phyloP scores from a whole-genome alignment of 2,888 invertebrate species.

The Eristalis tenax region DNA sequence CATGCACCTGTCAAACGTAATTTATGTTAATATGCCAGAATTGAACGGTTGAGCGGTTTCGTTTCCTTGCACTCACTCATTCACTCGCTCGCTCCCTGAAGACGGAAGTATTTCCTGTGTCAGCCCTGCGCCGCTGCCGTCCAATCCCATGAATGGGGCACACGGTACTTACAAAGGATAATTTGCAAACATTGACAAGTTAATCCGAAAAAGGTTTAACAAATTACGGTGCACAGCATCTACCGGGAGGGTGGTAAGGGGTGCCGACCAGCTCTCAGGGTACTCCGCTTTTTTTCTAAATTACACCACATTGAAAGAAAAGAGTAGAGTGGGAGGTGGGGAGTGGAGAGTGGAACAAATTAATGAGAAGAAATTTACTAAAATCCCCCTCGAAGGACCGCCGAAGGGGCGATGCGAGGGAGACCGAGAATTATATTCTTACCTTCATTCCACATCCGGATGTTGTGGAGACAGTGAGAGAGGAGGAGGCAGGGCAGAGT shows the following conservation, averaged over 20 bases:
- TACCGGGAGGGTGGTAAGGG: neutral
- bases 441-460: conserved; percentile 27
- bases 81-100: neutral
- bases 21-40: conserved; percentile 67
- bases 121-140: neutral
- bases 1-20: conserved; percentile 57
- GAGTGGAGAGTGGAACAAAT: conserved; percentile 46
- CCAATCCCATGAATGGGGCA: no score
- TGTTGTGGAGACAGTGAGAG: conserved; percentile 5
- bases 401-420: neutral
- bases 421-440: conserved; percentile 50
- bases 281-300: conserved; percentile 36
- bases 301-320: conserved; percentile 46
- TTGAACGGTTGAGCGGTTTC: conserved; percentile 54
- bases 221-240: conserved; percentile 56
- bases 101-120: conserved; percentile 39
- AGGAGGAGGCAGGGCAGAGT: neutral
- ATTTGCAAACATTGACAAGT: conserved; percentile 71
- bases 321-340: conserved; percentile 14
- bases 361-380: conserved; percentile 70
- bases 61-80: conserved; percentile 36
- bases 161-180: conserved; percentile 58
- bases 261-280: conserved; percentile 18
- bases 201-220: conserved; percentile 70
- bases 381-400: conserved; percentile 33